Evolutionary conservation across 1,140 invertebrate species (phyloP), one percentile per base, ranked within the genome.

Genomic region (Plectrocnemia conspersa): DNA sequence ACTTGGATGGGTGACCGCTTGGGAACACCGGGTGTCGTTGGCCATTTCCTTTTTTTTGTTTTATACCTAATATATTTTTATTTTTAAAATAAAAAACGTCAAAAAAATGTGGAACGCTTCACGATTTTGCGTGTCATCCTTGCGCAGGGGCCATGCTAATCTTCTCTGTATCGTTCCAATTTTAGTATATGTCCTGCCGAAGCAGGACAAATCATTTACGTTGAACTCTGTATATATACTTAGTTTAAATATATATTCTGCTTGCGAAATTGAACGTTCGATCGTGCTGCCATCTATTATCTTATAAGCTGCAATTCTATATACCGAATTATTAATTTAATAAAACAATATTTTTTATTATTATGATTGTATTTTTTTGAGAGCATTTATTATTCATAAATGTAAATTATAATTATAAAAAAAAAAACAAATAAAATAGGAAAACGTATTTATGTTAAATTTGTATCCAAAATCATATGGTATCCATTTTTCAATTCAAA

Each of bases 91-190:
- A 42, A 22, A 42, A 23, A 24, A 38, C 22, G 46, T 50, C 47
- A 67, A 81, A 82, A 80, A 83, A 83, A 84, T 83, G 80, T 85
- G 83, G 82, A 86, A 86, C 82, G 83, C 83, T 85, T 85, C 82
- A 86, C 82, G 84, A 87, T 87, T 88, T 88, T 88, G 85, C 86
- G 84, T 86, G 85, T 88, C 84, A 87, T 89, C 85, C 83, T 88
- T 88, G 83, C 86, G 85, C 84, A 89, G 85, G 83, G 86, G 87
- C 86, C 86, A 89, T 89, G 87, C 86, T 89, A 89, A 89, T 89
- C 85, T 88, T 88, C 85, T 88, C 85, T 88, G 85, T 88, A 89
- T 89, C 85, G 85, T 88, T 89, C 86, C 85, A 83, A 82, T 83
- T 82, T 82, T 82, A 82, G 81, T 83, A 82, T 83, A 83, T 82